Base-by-base conservation (phyloP, 2,888 invertebrate species). In the Tiliacea citrago region DNA sequence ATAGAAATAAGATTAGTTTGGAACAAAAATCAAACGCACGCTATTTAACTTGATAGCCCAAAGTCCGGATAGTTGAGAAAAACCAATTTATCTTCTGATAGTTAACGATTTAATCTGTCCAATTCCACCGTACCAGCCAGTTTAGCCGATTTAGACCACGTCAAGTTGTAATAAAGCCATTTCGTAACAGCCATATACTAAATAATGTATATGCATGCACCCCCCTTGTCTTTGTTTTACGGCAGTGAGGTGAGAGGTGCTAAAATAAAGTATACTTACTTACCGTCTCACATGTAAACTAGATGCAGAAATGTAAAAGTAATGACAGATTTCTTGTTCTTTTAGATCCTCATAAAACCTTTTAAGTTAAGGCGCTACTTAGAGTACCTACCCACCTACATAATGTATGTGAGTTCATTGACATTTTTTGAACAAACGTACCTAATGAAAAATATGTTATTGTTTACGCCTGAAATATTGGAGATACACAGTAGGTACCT, bases 81-180 rank as follows among this genome's bases (percentile, higher is more conserved):
- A 73, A 47, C 45, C 51, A 61, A 83, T 83, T 73, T 83, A 80
- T 80, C 39, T 69, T 39, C 51, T 51, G 61, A 66, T 61, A 65
- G 61, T 62, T 70, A 68, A 61, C 68, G 65, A 83, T 79, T 79
- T 63, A 68, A 68, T 68, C 61, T 62, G 60, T 68, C 39, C 45
- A 24, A 68, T 83, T 67, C 29, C 53, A 62, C n/a, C 29, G 12
- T 57, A 62, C 10, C 53, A 82, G n/a, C 45, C 79, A 68, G 60
- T n/a, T 73, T 53, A 74, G 35, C 42, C 49, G 24, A 57, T 63
- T 61, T 18, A 63, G 45, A 67, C 45, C 49, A 67, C 57, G 57
- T 47, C 35, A 62, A 81, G 84, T 81, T 69, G 57, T 81, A 81
- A 84, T 84, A 84, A 84, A 70, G 35, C 16, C 47, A 68, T 84